These are phyloP conservation scores for Passer montanus DNA, from an alignment of 2,113 vertebrate species.

Conservation along the genomic window DNA sequence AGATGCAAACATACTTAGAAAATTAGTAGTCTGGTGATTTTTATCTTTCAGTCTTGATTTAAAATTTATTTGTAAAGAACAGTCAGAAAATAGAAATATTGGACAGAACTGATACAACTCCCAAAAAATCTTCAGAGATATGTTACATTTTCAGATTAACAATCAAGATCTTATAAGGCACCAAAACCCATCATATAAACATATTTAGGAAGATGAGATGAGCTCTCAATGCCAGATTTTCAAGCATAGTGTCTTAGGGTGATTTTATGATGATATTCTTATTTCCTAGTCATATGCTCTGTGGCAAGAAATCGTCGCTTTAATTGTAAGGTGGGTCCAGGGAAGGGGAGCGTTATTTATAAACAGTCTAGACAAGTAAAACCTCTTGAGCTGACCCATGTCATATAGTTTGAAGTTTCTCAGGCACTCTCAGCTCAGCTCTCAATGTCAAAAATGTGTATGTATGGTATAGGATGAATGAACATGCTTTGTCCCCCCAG, in stretches of 20 bases:
- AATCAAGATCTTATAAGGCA: not conserved
- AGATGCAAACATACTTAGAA: not conserved
- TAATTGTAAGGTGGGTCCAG: not conserved
- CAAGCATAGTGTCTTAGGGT: not conserved
- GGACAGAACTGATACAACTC: rapidly evolving
- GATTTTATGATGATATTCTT: too few relatives aligned
- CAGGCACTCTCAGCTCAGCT: not conserved
- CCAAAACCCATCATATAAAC: not conserved
- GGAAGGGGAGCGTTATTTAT: not conserved
- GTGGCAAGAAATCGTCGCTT: not conserved
- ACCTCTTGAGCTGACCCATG: not conserved
- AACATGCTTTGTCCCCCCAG: rapidly evolving
- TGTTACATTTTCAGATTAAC: not conserved
- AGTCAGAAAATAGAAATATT: not conserved
- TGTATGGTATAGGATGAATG: not conserved
- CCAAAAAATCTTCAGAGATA: not conserved
- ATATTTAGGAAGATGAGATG: not conserved
- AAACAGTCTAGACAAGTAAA: not conserved
- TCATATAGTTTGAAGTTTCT: not conserved
- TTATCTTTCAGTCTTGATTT: not conserved
- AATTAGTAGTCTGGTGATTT: not conserved
- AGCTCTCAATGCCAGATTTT: not conserved
- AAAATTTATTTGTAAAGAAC: not conserved
- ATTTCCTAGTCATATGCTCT: not conserved
- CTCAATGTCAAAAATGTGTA: not conserved